Base-by-base conservation (phyloP, 1,140 invertebrate species). In the Lucilia sericata region DNA sequence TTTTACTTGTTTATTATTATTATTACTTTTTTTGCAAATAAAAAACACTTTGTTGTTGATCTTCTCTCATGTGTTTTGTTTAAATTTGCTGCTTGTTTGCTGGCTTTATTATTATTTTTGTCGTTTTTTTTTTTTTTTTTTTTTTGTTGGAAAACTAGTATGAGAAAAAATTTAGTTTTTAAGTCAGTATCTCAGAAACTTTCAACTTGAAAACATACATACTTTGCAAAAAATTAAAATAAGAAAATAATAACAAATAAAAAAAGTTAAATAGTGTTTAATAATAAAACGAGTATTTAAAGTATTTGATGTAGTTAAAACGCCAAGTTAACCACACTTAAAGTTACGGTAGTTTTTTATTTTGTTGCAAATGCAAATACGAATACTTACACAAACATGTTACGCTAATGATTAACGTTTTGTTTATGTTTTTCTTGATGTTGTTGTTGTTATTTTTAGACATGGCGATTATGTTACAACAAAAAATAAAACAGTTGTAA, bases 171-270 rank as follows among this genome's bases (percentile, higher is more conserved):
- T 51, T n/a, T 78, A 4, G 13, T 36, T 36, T 78, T 78, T 80
- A 49, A 80, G 76, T 80, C 76, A 80, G 76, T 80, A 80, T 80
- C 76, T 80, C 42, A 80, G 19, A 80, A 80, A 80, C 76, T 21
- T 80, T 80, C 76, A 51, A 49, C 42, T 51, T 19, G n/a, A 14
- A 49, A 51, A 80, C 34, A 51, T 49, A 80, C 34, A 51, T 49
- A 21, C n/a, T 49, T 30, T 80, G 30, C 25, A 7, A 13, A 49
- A 80, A 80, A 80, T 21, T 51, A 80, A n/a, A n/a, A 80, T 7
- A 21, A 42, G 0, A 70, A 21, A 70, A 70, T 70, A 21, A 70
- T 25, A n/a, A 30, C 25, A 30, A 30, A 30, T 30, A 1, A 30
- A 30, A 30, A 30, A 30, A 30, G 25, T 30, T 2, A 49, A 78